Conservation (phyloP, 2,888 invertebrate species). For the Nysson spinosus region DNA sequence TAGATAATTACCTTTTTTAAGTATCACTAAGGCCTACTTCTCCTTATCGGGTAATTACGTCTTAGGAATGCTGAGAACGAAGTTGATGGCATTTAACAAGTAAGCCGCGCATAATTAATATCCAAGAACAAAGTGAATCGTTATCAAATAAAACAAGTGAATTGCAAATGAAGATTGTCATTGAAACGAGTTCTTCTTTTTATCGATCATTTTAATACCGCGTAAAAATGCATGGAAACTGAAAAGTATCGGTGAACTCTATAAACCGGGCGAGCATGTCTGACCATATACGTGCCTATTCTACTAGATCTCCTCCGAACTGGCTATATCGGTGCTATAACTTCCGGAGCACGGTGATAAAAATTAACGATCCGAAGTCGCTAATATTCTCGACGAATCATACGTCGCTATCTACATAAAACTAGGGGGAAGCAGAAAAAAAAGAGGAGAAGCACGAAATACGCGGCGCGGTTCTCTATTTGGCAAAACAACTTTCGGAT, state of each 20-base stretch:
- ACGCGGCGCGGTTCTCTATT: too few relatives aligned
- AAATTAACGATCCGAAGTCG: constrained; percentile 13
- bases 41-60: too few relatives aligned
- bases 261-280: neutral
- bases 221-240: constrained; percentile 1
- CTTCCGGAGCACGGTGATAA: neutral
- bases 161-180: constrained; percentile 6
- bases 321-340: neutral
- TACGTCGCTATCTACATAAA: neutral
- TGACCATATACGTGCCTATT: constrained; percentile 8
- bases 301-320: constrained; percentile 10
- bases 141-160: too few relatives aligned
- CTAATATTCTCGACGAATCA: constrained; percentile 3
- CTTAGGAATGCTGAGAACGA: too few relatives aligned
- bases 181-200: constrained; percentile 14
- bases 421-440: too few relatives aligned
- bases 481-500: neutral
- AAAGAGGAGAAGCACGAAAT: too few relatives aligned
- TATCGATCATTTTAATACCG: neutral
- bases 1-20: constrained; percentile 1
- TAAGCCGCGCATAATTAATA: constrained; percentile 42
- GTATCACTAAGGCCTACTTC: neutral
- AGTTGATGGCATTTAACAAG: too few relatives aligned
- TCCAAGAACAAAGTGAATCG: constrained; percentile 6
- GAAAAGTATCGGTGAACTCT: neutral